These are phyloP conservation scores for Chiroxiphia lanceolata DNA, from an alignment of 2,797 vertebrate genomes.

Conservation along the genomic window DNA sequence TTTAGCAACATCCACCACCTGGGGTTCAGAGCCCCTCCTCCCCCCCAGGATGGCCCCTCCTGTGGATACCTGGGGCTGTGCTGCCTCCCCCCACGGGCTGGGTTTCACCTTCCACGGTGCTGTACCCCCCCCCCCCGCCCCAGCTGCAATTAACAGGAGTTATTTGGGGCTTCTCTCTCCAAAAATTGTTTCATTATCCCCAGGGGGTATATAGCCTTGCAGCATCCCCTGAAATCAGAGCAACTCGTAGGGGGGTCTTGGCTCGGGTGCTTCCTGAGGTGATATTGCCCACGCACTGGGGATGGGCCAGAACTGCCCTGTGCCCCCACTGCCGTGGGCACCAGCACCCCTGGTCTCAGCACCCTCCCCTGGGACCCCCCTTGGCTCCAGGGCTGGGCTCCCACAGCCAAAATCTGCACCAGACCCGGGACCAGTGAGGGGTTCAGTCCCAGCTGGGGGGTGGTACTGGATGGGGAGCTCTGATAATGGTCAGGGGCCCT, in stretches of 20 bases:
- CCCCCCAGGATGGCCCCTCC: background rate
- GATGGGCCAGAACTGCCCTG: rapidly evolving
- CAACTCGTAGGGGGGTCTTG: too few species aligned
- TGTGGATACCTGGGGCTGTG: background rate
- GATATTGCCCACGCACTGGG: background rate
- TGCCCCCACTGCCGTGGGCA: background rate
- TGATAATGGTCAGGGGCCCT: background rate
- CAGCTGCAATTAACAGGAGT: background rate
- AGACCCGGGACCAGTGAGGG: background rate
- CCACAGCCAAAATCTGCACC: background rate
- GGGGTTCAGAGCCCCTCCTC: background rate
- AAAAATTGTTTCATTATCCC: rapidly evolving
- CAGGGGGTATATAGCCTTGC: background rate
- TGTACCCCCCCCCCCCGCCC: rapidly evolving
- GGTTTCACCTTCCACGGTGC: background rate
- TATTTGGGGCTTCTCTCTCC: background rate
- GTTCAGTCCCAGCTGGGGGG: background rate
- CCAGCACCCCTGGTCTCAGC: background rate
- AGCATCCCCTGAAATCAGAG: background rate
- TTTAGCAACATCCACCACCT: background rate
- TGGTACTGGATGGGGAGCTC: background rate
- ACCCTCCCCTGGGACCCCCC: rapidly evolving
- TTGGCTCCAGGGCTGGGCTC: background rate
- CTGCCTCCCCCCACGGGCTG: rapidly evolving
- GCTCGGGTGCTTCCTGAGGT: background rate